A percentile compares a stretch with the other conserved stretches of the same genome.
phyloP scores from a whole-genome alignment of 2,113 vertebrate species.

The Megatriorchis doriae region DNA sequence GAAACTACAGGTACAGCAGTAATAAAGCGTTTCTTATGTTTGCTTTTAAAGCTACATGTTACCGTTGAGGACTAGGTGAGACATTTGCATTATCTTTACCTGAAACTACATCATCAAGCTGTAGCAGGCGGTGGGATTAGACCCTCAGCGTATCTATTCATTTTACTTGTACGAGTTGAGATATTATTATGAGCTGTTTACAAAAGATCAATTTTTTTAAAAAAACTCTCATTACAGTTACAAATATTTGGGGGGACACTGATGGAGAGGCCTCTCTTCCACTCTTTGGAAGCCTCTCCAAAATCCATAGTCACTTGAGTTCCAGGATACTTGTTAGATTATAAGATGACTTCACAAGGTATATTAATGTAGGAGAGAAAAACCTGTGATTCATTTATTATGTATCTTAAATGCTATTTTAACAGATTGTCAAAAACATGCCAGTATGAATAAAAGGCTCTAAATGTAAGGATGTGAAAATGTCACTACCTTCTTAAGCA shows the following conservation, averaged over 20 bases:
- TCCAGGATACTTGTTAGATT: not conserved
- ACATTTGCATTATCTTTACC: not conserved
- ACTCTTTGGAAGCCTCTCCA: not conserved
- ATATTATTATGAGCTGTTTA: not conserved
- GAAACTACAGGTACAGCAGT: slow-evolving; percentile 98
- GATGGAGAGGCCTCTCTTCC: not conserved
- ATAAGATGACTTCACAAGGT: not conserved
- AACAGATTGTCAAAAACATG: not conserved
- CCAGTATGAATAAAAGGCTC: slow-evolving; percentile 6
- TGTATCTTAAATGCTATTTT: not conserved
- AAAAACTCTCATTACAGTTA: not conserved
- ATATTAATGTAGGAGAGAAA: not conserved
- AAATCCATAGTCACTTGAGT: not conserved
- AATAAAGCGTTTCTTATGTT: slow-evolving; percentile 29
- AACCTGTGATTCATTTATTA: not conserved
- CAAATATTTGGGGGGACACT: not conserved
- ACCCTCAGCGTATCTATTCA: not conserved
- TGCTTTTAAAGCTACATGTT: not conserved
- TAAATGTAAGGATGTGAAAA: not conserved
- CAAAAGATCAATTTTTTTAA: not conserved
- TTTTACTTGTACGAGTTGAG: not conserved
- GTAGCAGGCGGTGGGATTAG: not conserved
- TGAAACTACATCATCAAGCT: not conserved
- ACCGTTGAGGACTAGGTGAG: not conserved
- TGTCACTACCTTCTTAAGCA: not conserved